Conservation (phyloP, 2,113 vertebrate genomes). For the Perccottus glenii region DNA sequence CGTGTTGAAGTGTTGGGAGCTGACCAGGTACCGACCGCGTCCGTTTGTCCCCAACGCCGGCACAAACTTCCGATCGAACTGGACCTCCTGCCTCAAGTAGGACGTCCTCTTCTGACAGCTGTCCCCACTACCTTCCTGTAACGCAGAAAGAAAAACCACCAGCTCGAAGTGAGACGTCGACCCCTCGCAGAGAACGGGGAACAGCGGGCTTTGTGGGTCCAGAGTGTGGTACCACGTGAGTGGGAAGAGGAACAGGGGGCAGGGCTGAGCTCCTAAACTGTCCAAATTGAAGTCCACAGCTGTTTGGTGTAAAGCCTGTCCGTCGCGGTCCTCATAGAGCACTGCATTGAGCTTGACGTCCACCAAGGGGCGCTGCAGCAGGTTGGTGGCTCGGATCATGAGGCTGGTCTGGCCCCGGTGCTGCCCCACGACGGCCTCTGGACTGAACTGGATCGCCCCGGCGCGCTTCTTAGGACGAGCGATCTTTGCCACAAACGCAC, state of each 20-base stretch:
- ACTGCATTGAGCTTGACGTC: slow-evolving; percentile 88
- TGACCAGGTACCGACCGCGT: slow-evolving; percentile 87
- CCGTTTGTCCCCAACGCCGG: slow-evolving; percentile 79
- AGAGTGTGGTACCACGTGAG: slow-evolving; percentile 90
- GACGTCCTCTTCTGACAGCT: slow-evolving; percentile 94
- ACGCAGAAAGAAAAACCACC: slow-evolving; percentile 91
- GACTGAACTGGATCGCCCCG: slow-evolving; percentile 91
- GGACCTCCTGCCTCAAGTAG: slow-evolving; percentile 91
- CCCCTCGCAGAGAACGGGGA: slow-evolving; percentile 83
- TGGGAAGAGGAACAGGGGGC: slow-evolving; percentile 93
- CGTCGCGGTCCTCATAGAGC: slow-evolving; percentile 89
- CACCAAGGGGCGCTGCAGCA: slow-evolving; percentile 86
- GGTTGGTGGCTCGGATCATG: slow-evolving; percentile 92
- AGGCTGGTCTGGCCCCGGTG: slow-evolving; percentile 85
- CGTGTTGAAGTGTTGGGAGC: slow-evolving; percentile 90
- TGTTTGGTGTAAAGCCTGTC: slow-evolving; percentile 87
- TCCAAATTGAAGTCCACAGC: slow-evolving; percentile 90
- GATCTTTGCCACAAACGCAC: slow-evolving; percentile 98
- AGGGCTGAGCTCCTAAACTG: slow-evolving; percentile 80
- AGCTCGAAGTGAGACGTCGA: slow-evolving; percentile 86
- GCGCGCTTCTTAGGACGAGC: slow-evolving; percentile 94
- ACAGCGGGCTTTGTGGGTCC: slow-evolving; percentile 86
- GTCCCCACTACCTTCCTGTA: slow-evolving; percentile 93
- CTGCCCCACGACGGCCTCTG: slow-evolving; percentile 85
- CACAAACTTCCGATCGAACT: slow-evolving; percentile 85